Evolutionary conservation across 2,888 invertebrate species (phyloP).

Genomic region (Chloroclysta siterata): DNA sequence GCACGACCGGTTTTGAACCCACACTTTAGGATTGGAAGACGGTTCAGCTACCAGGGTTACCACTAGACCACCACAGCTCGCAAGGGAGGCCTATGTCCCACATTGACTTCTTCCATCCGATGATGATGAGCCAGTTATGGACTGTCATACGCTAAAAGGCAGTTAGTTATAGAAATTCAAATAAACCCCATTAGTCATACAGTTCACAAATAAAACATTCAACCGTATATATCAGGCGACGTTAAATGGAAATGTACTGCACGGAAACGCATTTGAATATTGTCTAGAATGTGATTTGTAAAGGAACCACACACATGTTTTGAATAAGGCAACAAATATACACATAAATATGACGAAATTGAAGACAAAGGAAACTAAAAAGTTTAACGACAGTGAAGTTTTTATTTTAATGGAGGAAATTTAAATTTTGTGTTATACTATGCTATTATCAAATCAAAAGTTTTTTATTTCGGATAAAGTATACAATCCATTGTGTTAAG

Average conservation of each 20-base stretch:
- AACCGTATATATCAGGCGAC: constrained; percentile 44
- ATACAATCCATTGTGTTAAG: too few relatives aligned
- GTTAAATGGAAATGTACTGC: constrained; percentile 58
- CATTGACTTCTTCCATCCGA: not conserved
- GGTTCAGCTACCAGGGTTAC: too few relatives aligned
- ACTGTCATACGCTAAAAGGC: constrained; percentile 25
- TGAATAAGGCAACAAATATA: constrained; percentile 40
- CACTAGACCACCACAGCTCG: too few relatives aligned
- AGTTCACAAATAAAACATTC: constrained; percentile 46
- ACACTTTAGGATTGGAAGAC: too few relatives aligned
- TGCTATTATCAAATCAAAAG: too few relatives aligned
- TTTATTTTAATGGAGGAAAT: constrained; percentile 12
- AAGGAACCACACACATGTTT: constrained; percentile 49
- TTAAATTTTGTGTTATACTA: not conserved
- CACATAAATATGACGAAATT: constrained; percentile 31
- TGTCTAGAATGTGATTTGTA: constrained; percentile 48
- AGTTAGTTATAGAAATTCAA: constrained; percentile 36
- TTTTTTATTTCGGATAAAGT: too few relatives aligned
- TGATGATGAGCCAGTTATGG: constrained; percentile 9
- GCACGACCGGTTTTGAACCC: too few relatives aligned
- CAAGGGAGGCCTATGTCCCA: too few relatives aligned
- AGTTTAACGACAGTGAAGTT: constrained; percentile 20
- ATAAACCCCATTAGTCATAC: constrained; percentile 44
- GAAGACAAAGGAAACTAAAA: constrained; percentile 29
- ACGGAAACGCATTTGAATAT: constrained; percentile 59